Conservation (phyloP, 1,140 invertebrate species). For the Mizuhopecten yessoensis region DNA sequence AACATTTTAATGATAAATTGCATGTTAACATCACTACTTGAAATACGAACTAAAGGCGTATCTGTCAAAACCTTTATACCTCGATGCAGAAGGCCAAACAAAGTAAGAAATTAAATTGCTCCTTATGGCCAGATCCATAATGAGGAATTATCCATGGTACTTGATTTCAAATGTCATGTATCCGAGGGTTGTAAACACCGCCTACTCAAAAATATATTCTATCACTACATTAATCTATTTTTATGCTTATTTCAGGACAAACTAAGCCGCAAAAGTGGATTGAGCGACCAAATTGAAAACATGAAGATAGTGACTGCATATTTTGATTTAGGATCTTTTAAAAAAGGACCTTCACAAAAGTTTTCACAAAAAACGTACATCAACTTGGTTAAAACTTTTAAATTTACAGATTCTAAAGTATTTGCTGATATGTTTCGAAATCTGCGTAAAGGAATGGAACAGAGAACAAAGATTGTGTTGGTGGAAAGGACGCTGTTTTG, state of each 20-base stretch:
- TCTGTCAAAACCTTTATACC: no score
- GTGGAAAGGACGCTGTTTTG: constrained; percentile 61
- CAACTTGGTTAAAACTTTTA: constrained; percentile 63
- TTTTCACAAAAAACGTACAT: constrained; percentile 57
- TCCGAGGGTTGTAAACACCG: no score
- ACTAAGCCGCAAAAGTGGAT: neutral
- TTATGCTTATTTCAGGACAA: neutral
- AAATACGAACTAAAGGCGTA: no score
- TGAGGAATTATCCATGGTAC: no score
- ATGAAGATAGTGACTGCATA: constrained; percentile 75
- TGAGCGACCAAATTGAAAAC: constrained; percentile 44
- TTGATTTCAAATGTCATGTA: no score
- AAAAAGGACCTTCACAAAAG: constrained; percentile 58
- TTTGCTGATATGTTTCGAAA: constrained; percentile 59
- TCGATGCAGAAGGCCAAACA: no score
- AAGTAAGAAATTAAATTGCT: no score
- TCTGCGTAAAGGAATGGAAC: constrained; percentile 53
- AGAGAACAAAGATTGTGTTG: constrained; percentile 65
- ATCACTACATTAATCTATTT: neutral
- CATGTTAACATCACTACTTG: no score
- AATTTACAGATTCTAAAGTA: constrained; percentile 65
- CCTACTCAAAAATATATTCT: no score
- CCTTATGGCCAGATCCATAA: no score
- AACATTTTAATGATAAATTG: no score
- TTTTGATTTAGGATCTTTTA: constrained; percentile 72